phyloP scores from a whole-genome alignment of 2,797 vertebrate species.

The Argya squamiceps region DNA sequence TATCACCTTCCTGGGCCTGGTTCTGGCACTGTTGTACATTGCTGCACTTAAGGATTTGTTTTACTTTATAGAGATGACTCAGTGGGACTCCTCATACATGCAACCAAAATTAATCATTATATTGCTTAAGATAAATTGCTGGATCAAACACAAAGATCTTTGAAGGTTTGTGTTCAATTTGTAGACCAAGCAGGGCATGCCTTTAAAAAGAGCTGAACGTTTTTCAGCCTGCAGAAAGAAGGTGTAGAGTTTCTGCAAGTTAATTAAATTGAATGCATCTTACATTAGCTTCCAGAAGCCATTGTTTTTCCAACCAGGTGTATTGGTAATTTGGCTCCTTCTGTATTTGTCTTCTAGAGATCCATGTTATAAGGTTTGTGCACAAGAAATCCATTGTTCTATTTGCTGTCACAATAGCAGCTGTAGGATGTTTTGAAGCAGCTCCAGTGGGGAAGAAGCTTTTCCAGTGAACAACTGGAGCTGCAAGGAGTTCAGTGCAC shows the following conservation, averaged over 20 bases:
- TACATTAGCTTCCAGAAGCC: not conserved
- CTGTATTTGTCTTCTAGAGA: not conserved
- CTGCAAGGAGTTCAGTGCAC: not conserved
- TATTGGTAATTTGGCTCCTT: not conserved
- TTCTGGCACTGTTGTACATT: not conserved
- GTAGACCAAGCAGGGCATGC: not conserved
- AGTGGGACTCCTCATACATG: not conserved
- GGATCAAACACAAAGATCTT: not conserved
- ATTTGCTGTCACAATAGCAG: not conserved
- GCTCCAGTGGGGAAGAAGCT: not conserved
- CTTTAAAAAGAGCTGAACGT: not conserved
- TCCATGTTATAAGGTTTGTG: not conserved
- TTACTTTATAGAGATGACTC: not conserved
- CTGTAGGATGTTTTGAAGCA: not conserved
- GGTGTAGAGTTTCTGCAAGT: not conserved
- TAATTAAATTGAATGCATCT: not conserved
- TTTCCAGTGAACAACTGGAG: not conserved
- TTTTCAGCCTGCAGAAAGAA: not conserved
- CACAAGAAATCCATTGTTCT: not conserved
- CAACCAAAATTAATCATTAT: not conserved
- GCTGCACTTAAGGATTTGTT: not conserved
- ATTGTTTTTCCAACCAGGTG: not conserved
- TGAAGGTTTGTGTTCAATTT: not conserved
- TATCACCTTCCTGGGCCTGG: not conserved
- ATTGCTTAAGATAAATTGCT: not conserved